Conservation (phyloP, 2,888 invertebrate genomes). For the Lithodes maja region DNA sequence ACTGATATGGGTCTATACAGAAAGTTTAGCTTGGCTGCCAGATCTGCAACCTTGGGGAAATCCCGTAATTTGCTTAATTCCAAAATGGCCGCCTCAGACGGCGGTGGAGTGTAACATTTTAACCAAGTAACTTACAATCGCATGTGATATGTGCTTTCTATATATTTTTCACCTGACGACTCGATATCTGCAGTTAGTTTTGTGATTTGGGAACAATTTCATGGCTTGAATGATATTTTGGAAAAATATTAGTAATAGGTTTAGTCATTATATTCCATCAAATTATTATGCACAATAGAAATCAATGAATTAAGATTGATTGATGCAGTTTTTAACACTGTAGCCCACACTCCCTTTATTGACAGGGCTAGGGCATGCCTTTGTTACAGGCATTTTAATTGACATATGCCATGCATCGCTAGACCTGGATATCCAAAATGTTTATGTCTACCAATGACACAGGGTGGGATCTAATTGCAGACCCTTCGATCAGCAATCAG, state of each 20-base stretch:
- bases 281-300: not conserved
- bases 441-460: too few relatives aligned
- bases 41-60: not conserved
- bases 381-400: too few relatives aligned
- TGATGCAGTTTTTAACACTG: too few relatives aligned
- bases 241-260: not conserved
- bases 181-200: not conserved
- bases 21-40: not conserved
- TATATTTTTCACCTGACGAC: not conserved
- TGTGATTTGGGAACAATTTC: not conserved
- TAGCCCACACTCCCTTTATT: too few relatives aligned
- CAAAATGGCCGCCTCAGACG: not conserved
- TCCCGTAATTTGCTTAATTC: not conserved
- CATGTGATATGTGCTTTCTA: not conserved
- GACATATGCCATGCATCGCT: too few relatives aligned
- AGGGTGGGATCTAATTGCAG: too few relatives aligned
- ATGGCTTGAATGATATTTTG: not conserved
- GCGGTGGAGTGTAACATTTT: slow-evolving; percentile 12
- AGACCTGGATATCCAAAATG: too few relatives aligned
- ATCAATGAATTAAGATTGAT: not conserved
- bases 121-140: not conserved
- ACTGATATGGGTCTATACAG: not conserved
- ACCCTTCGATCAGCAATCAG: too few relatives aligned
- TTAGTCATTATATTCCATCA: not conserved
- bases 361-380: too few relatives aligned